Evolutionary conservation across 2,888 invertebrate species (phyloP).

Genomic region (Petrolisthes cinctipes): DNA sequence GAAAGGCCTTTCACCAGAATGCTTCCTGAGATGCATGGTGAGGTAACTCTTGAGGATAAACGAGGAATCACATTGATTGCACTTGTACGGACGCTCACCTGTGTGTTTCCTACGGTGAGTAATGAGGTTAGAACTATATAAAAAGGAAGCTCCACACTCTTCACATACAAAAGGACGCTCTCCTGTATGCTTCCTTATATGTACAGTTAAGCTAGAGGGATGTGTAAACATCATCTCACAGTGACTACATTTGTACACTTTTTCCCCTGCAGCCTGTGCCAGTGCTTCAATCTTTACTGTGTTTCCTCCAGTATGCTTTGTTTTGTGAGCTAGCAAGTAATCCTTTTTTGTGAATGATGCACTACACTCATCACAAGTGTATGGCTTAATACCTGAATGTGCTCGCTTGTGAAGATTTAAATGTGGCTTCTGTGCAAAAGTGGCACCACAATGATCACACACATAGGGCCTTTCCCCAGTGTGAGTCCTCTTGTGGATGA

Average conservation of each 20-base stretch:
- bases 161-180: slow-evolving; percentile 55
- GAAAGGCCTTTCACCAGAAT: slow-evolving; percentile 48
- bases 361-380: slow-evolving; percentile 56
- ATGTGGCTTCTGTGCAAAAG: slow-evolving; percentile 52
- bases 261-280: slow-evolving; percentile 44
- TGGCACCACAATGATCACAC: slow-evolving; percentile 56
- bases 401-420: slow-evolving; percentile 53
- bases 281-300: slow-evolving; percentile 37
- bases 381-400: slow-evolving; percentile 53
- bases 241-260: slow-evolving; percentile 41
- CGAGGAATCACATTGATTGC: slow-evolving; percentile 53
- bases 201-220: slow-evolving; percentile 46
- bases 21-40: slow-evolving; percentile 57
- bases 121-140: slow-evolving; percentile 56
- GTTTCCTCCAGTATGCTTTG: slow-evolving; percentile 53
- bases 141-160: slow-evolving; percentile 52
- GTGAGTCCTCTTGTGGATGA: slow-evolving; percentile 56
- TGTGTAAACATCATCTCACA: slow-evolving; percentile 53
- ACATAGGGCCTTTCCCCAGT: slow-evolving; percentile 58
- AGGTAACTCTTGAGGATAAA: slow-evolving; percentile 57
- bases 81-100: slow-evolving; percentile 57
- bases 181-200: slow-evolving; percentile 56
- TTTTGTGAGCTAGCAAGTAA: slow-evolving; percentile 59
- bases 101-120: slow-evolving; percentile 57
- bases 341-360: slow-evolving; percentile 62